Evolutionary conservation across 1,140 invertebrate species (phyloP), one percentile per base, ranked within the genome.

Genomic region (Maconellicoccus hirsutus): DNA sequence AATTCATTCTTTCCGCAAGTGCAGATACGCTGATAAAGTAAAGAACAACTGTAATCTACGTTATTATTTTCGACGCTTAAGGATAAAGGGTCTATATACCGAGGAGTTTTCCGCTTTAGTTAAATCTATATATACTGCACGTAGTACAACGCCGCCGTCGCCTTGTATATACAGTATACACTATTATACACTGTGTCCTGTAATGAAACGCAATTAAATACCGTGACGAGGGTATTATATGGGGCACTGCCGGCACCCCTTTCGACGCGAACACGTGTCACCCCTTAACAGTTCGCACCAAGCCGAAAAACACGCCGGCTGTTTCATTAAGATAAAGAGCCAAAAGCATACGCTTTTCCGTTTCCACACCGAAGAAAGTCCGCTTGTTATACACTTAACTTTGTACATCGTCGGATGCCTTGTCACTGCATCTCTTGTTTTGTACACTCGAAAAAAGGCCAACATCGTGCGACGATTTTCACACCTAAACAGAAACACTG

Each of bases 191-290:
- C 6, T 8, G 42, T 52, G 42, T 52, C 42, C 42, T 19, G 42
- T 14, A 52, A 52, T 52, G 42, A 52, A 52, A 52, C 4, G 42
- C 42, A 52, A 52, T 52, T 52, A 52, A 52, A 52, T 52, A 52
- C 42, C 42, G 42, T 52, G 42, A 52, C 42, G 42, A 52, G 42
- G 42, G 42, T 52, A 52, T 52, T 52, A 52, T 52, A 52, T 52
- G 42, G 42, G n/a, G 42, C n/a, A 52, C 42, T 19, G 42, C 42
- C 42, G n/a, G 6, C 42, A 19, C n/a, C 42, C 42, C 42, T 52
- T n/a, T 52, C 42, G 42, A 6, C 42, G 6, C n/a, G 3, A 52
- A 52, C 42, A 52, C 42, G 42, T 52, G 42, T 52, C 42, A 19
- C 42, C 42, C 42, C 42, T 52, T 52, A 52, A 52, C 42, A 52